Percentiles rank a stretch among this genome's conserved stretches.
Conservation (phyloP, 2,797 vertebrate species). For the Neopelma chrysocephalum region DNA sequence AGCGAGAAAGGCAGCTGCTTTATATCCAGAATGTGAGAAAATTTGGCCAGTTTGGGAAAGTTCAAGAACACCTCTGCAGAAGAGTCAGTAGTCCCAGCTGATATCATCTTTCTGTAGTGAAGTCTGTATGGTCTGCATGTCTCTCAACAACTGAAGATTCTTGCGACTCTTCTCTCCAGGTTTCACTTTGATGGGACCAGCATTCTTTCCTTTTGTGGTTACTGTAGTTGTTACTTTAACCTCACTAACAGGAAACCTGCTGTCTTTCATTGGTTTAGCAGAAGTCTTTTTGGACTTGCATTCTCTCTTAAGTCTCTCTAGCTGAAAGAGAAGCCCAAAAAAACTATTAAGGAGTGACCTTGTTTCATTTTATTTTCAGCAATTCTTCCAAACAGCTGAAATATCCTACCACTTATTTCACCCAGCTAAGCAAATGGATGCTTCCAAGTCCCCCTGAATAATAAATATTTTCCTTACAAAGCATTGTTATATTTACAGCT, state of each 20-base stretch:
- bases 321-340: constrained; percentile 68
- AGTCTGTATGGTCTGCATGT: constrained; percentile 92
- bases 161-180: constrained; percentile 86
- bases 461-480: background rate
- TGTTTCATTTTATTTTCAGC: background rate
- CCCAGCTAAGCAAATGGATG: background rate
- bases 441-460: background rate
- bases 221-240: constrained; percentile 65
- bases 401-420: background rate
- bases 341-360: background rate
- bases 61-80: background rate
- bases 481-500: background rate
- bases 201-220: constrained; percentile 75
- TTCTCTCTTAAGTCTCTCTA: constrained; percentile 83
- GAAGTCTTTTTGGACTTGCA: constrained; percentile 57
- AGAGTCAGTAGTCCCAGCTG: constrained; percentile 77
- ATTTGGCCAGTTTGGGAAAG: background rate
- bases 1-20: background rate
- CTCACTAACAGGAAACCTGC: constrained; percentile 42
- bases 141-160: constrained; percentile 88
- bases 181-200: constrained; percentile 70
- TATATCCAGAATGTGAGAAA: background rate
- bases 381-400: background rate
- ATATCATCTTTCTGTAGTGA: constrained; percentile 81
- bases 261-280: constrained; percentile 51